phyloP scores from a whole-genome alignment of 2,888 invertebrate species.

The Lithophane leautieri region DNA sequence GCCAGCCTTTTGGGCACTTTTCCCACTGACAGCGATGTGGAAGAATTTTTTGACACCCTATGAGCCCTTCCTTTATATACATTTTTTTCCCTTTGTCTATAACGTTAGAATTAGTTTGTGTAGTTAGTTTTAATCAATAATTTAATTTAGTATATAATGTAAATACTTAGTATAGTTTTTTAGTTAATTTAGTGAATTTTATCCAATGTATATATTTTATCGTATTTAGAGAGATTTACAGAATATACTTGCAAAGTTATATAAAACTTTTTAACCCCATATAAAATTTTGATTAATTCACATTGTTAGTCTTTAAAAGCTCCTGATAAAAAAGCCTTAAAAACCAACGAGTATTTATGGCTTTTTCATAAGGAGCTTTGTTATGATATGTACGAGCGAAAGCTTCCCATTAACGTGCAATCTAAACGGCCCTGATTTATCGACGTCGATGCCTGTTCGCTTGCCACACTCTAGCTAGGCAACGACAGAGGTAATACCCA shows the following conservation, averaged over 20 bases:
- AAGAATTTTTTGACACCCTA: too few species aligned
- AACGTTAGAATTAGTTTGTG: too few species aligned
- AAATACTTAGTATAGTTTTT: too few species aligned
- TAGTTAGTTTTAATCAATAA: too few species aligned
- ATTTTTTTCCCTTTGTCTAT: too few species aligned
- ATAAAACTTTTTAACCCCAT: background rate
- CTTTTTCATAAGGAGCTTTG: background rate
- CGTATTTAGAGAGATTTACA: too few species aligned
- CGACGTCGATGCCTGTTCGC: constrained; percentile 3
- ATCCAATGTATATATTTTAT: too few species aligned
- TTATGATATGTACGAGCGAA: background rate
- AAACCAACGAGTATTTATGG: background rate
- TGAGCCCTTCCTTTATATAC: too few species aligned
- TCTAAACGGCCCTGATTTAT: background rate
- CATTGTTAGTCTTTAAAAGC: background rate
- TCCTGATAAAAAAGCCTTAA: background rate
- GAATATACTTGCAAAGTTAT: background rate
- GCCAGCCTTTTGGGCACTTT: too few species aligned
- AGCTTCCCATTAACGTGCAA: background rate
- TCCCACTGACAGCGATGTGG: too few species aligned
- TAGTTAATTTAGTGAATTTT: too few species aligned
- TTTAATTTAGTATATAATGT: too few species aligned
- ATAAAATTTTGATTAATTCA: background rate
- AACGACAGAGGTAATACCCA: background rate
- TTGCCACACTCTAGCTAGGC: background rate